These are phyloP conservation scores for Zaprionus kolodkinae DNA, from an alignment of 1,140 invertebrate genomes.

Conservation along the genomic window DNA sequence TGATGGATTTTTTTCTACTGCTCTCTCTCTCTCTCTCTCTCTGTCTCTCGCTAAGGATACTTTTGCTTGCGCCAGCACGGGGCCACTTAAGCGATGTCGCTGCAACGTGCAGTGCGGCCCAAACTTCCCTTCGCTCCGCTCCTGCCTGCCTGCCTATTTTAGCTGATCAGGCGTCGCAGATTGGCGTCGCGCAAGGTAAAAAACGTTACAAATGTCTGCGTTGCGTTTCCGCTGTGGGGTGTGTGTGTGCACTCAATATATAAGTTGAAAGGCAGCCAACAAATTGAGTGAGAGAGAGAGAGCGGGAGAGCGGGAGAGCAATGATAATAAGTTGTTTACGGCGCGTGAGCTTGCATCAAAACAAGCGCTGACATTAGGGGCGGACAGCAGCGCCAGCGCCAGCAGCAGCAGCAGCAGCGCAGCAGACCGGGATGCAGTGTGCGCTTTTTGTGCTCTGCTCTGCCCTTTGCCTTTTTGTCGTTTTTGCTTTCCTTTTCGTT, in stretches of 20 bases:
- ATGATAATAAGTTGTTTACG: constrained; percentile 83
- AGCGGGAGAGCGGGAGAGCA: constrained; percentile 40
- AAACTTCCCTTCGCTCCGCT: not conserved
- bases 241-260: constrained; percentile 57
- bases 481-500: constrained; percentile 21
- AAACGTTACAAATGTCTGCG: constrained; percentile 71
- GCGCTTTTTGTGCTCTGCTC: constrained; percentile 8
- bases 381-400: constrained; percentile 75
- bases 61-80: constrained; percentile 62
- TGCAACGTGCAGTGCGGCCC: too few relatives aligned
- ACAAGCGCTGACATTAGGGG: constrained; percentile 82
- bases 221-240: constrained; percentile 68
- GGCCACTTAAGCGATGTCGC: constrained; percentile 62
- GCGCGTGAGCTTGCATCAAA: constrained; percentile 80
- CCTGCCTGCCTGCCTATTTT: constrained; percentile 1
- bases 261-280: constrained; percentile 73
- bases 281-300: constrained; percentile 32
- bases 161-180: constrained; percentile 66
- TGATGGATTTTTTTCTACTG: constrained; percentile 50
- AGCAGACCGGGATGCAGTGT: constrained; percentile 32
- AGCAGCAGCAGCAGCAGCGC: constrained; percentile 20
- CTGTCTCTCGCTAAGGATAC: constrained; percentile 2
- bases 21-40: constrained; percentile 15
- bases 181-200: constrained; percentile 63
- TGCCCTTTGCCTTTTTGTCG: constrained; percentile 4